Evolutionary conservation across 2,888 invertebrate species (phyloP), one percentile per base, ranked within the genome.

Genomic region (Dichetophora obliterata): DNA sequence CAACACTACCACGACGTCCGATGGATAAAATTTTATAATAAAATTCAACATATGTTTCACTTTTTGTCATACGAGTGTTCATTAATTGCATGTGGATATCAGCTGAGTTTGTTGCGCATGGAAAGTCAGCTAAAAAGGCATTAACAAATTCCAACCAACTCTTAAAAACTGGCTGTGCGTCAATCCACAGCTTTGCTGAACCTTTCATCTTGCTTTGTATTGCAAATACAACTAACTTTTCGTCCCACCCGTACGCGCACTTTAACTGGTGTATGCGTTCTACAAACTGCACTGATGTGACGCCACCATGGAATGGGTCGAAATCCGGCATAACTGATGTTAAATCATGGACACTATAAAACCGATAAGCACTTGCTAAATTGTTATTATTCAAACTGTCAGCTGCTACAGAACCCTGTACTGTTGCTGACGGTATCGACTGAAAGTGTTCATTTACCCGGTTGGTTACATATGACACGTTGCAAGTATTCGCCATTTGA

Each of bases 31-130:
- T 74, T 24, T 43, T 54, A 27, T 79, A 78, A 54, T 80, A 79
- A 57, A 66, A 80, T 19, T 78, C 78, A 2, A 76, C 27, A 4
- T 75, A 3, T 6, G 22, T 37, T 50, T 73, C 79, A 31, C n/a
- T 52, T 50, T 59, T 75, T 9, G 27, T 52, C 34, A 75, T 75
- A 6, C 68, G 61, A 14, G 74, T 77, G 43, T 77, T 72, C 78
- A 78, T 81, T 73, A 80, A 70, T 37, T 75, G 75, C n/a, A 77
- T 80, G 52, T 78, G 78, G 22, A 72, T 54, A 34, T 79, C 77
- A 0, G 78, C 80, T 31, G 65, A 63, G 54, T 78, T 77, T n/a
- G 50, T n/a, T 6, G 68, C n/a, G 37, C 71, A 74, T 3, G 78
- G 80, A 75, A 80, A 80, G 70, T 79, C 78, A 5, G 59, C 43